Base-by-base conservation (phyloP, 1,140 invertebrate genomes). In the Globodera ellingtonae region DNA sequence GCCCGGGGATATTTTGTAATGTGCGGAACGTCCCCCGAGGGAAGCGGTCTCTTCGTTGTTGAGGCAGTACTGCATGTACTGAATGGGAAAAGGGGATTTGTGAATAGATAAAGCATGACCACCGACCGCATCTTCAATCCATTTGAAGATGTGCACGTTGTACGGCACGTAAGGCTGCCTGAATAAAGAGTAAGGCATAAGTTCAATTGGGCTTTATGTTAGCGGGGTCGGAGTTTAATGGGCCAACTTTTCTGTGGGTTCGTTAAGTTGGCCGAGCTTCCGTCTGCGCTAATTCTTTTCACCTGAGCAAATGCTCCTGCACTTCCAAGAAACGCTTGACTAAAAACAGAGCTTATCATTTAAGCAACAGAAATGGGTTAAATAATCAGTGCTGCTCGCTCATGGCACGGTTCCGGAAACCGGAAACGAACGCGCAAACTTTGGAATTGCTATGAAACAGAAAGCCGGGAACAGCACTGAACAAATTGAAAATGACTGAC, bases 281-380 rank as follows among this genome's bases (percentile, higher is more conserved):
- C 35, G 35, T 35, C 35, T 35, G 35, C 35, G 35, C 35, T 35
- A 10, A 15, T 3, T 18, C 4, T 35, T 67, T 66, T 47, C 35
- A 69, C 75, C 75, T 77, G 50, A 89, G 77, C 24, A 89, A 56
- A 44, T 89, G 87, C 72, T 89, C 88, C 77, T 89, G 87, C 44
- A 89, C 88, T 82, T 89, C 87, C 18, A 89, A 81, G 72, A 89
- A 89, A 15, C 84, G 80, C 75, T 89, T 89, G 72, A 89, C 56
- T 59, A 59, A 59, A 52, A 35, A 35, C 35, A 35, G 35, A 13
- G 50, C 4, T 52, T 1, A 59, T 59, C 56, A 59, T 35, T 35
- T 35, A 35, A 35, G 35, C 35, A 35, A 35, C 35, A 35, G 35
- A 35, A 35, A 35, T 35, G 35, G 35, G 35, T 35, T 35, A 35